phyloP scores from a whole-genome alignment of 1,140 invertebrate genomes.

The Drosophila varians region DNA sequence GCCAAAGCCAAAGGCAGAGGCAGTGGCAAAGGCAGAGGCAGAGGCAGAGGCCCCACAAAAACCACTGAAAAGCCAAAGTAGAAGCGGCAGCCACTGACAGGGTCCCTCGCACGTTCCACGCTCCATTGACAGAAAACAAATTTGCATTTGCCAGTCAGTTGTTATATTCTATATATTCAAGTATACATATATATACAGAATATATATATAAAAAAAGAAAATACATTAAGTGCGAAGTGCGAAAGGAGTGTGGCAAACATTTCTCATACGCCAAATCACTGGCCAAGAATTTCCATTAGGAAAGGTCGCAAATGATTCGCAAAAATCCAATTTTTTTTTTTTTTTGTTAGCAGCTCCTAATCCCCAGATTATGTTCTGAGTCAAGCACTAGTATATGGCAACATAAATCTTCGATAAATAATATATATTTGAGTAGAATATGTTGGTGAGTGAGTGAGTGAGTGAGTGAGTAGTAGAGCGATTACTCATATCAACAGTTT shows the following conservation, averaged over 20 bases:
- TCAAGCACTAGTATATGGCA: conserved; percentile 27
- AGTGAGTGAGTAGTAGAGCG: too few relatives aligned
- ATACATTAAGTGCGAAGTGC: neutral
- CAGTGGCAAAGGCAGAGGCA: conserved; percentile 7
- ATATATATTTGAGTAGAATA: neutral
- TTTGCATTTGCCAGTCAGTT: conserved; percentile 47
- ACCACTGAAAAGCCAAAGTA: conserved; percentile 2
- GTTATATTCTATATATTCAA: neutral
- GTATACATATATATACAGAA: neutral
- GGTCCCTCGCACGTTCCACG: conserved; percentile 59
- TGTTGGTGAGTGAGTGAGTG: too few relatives aligned
- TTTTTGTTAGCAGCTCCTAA: conserved; percentile 3
- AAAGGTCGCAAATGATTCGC: conserved; percentile 38
- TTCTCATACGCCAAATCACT: conserved; percentile 5
- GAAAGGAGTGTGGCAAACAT: neutral
- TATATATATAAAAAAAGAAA: neutral
- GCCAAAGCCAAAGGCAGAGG: conserved; percentile 19
- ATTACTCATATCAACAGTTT: conserved; percentile 28
- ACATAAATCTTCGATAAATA: conserved; percentile 33
- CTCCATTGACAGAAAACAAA: conserved; percentile 58
- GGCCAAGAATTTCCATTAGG: conserved; percentile 29
- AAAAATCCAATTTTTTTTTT: conserved; percentile 31
- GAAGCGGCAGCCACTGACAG: conserved; percentile 15
- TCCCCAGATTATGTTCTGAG: conserved; percentile 36
- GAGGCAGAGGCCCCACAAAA: conserved; percentile 7